Evolutionary conservation across 1,140 invertebrate species (phyloP), one percentile per base, ranked within the genome.

Genomic region (Homarus americanus): DNA sequence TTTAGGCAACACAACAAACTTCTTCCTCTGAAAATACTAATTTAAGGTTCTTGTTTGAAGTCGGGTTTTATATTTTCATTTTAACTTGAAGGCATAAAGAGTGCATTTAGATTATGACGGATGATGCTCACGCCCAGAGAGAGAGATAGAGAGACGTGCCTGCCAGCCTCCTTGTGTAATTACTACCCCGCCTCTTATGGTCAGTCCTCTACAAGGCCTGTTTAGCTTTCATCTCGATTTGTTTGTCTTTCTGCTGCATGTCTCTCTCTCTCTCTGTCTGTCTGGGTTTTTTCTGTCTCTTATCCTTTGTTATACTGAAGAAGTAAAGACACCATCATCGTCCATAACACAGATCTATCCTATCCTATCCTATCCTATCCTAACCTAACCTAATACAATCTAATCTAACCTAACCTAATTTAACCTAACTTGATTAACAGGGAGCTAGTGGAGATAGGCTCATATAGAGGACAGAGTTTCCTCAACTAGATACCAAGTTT

Each of bases 1-100:
- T 9, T 24, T 7, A 80, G 78, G 40, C 75, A 80, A 80, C 78
- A 80, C 78, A 80, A 80, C 78, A 80, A 80, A 49, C 78, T 44
- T 80, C 78, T 7, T 76, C n/a, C 40, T 41, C 36, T 32, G 41
- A 80, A 80, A n/a, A 28, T 34, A 80, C 40, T 80, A 80, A 80
- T 80, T 49, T 53, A 80, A 34, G 41, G 28, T 53, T 80, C 53
- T 80, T 80, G 40, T 41, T n/a, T 44, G 32, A 53, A 32, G 53
- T 44, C 20, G 12, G 41, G n/a, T 34, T 53, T 53, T 49, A 44
- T 53, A 28, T 80, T 44, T 28, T 80, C 32, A 80, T 53, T 53
- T 44, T 53, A 53, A 28, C 78, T 53, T 53, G 17, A 12, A 69
- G 63, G 5, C 63, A 69, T 69, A 69, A 69, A 69, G 63, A 69